Percentiles rank a stretch among this genome's conserved stretches.
These are phyloP conservation scores for Melanotus villosus DNA, from an alignment of 2,888 invertebrate genomes.

Conservation along the genomic window DNA sequence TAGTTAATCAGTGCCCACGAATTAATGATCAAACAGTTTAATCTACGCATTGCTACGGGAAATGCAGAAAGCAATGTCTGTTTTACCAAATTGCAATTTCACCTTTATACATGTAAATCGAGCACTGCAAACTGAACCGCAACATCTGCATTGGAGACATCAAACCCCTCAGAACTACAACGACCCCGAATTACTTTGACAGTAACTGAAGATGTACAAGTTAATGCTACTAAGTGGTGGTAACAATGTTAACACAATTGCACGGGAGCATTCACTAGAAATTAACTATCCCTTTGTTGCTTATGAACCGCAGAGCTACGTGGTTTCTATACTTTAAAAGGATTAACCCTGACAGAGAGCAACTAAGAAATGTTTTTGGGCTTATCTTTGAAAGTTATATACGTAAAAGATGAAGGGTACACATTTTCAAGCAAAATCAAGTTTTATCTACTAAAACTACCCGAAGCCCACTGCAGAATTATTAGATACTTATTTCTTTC, in stretches of 20 bases:
- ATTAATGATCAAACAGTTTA: no score
- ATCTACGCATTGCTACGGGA: no score
- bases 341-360: conserved; percentile 26
- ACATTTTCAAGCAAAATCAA: neutral
- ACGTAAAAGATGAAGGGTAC: neutral
- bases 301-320: conserved; percentile 29
- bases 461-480: conserved; percentile 3
- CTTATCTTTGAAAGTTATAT: conserved; percentile 32
- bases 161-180: neutral
- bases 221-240: conserved; percentile 20
- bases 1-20: no score
- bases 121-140: conserved; percentile 2
- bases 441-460: conserved; percentile 4
- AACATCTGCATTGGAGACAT: conserved; percentile 5
- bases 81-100: conserved; percentile 19
- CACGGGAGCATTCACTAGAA: conserved; percentile 21
- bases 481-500: conserved; percentile 13
- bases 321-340: conserved; percentile 35
- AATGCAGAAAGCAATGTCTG: neutral
- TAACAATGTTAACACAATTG: conserved; percentile 21
- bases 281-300: conserved; percentile 35
- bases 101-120: conserved; percentile 22
- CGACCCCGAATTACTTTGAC: conserved; percentile 6
- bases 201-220: conserved; percentile 17
- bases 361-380: conserved; percentile 29